Conservation (phyloP, 2,113 vertebrate genomes). For the Semnopithecus entellus region DNA sequence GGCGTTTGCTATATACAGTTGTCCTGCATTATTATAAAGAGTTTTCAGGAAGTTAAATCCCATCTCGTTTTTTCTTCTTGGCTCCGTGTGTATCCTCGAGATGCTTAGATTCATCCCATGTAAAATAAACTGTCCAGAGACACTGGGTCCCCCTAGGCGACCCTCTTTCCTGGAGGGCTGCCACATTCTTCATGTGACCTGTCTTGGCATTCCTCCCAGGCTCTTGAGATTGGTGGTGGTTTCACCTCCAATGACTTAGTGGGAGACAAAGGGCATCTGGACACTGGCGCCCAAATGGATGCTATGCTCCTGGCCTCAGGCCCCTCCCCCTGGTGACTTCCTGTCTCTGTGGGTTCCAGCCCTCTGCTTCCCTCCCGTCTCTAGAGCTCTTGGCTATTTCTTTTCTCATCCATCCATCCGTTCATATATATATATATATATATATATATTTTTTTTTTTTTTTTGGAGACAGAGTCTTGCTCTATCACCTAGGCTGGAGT, state of each 20-base stretch:
- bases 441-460: too few species aligned
- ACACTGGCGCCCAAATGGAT: neutral
- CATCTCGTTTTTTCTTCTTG: constrained; percentile 69
- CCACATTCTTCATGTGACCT: neutral
- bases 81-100: constrained; percentile 79
- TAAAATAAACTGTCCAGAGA: constrained; percentile 85
- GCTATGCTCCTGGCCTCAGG: neutral
- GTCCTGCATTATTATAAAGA: constrained; percentile 81
- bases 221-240: neutral
- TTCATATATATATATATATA: neutral
- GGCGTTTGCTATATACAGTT: constrained; percentile 78
- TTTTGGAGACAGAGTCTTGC: too few species aligned
- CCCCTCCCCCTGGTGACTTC: neutral
- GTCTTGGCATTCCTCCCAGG: neutral
- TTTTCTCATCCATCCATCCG: neutral
- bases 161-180: constrained; percentile 19
- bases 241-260: neutral
- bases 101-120: constrained; percentile 81
- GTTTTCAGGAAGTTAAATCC: constrained; percentile 82
- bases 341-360: neutral
- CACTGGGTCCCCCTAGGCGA: constrained; percentile 43
- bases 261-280: neutral
- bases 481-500: too few species aligned
- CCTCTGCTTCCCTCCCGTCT: neutral
- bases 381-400: neutral